Conservation (phyloP, 2,797 vertebrate genomes). For the Schizopygopsis malacanthus region DNA sequence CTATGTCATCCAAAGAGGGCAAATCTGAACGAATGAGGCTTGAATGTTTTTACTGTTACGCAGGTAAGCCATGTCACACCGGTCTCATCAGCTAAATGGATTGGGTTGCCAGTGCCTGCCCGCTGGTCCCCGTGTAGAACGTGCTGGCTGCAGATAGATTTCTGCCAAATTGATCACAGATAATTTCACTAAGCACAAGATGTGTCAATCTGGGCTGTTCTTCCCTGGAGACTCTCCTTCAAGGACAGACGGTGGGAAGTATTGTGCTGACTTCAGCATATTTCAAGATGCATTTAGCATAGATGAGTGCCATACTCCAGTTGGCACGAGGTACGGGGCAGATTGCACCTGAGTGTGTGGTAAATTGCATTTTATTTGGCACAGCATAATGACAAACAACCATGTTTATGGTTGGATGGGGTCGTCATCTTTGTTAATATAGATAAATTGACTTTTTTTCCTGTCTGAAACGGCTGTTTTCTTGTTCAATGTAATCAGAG, state of each 20-base stretch:
- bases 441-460: background rate
- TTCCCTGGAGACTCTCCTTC: conserved; percentile 52
- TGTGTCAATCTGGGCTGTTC: conserved; percentile 57
- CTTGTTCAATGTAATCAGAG: background rate
- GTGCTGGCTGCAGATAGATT: conserved; percentile 28
- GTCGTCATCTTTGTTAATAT: background rate
- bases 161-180: conserved; percentile 63
- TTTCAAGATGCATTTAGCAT: conserved; percentile 36
- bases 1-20: conserved; percentile 33
- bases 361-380: conserved; percentile 51
- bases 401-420: conserved; percentile 7
- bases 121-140: conserved; percentile 42
- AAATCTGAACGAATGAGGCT: conserved; percentile 32
- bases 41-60: conserved; percentile 31
- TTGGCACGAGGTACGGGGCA: conserved; percentile 38
- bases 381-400: conserved; percentile 18
- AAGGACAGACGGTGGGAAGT: conserved; percentile 54
- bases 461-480: background rate
- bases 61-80: conserved; percentile 24
- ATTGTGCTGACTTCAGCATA: conserved; percentile 55
- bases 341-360: conserved; percentile 48
- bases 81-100: conserved; percentile 62
- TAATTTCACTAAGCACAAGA: conserved; percentile 61
- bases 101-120: conserved; percentile 21
- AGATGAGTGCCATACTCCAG: conserved; percentile 21